Evolutionary conservation across 2,888 invertebrate genomes (phyloP), one percentile per base, ranked within the genome.

Genomic region (Cerceris ruficornis): DNA sequence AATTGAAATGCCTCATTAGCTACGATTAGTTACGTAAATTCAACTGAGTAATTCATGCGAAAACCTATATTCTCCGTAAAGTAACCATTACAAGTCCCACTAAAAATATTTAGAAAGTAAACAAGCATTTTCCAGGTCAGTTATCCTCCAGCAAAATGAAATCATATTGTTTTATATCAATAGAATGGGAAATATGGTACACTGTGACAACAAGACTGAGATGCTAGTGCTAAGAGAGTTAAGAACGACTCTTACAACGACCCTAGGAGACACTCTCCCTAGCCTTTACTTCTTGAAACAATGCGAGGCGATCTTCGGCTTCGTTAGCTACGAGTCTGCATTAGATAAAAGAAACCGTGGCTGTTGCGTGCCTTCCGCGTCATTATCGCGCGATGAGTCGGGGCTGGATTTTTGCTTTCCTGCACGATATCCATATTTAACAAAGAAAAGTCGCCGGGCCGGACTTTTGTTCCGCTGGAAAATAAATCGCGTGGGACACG

Each of bases 371-470:
- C 11, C 6, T 46, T 46, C 46, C 46, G 11, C 52, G 58, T 64
- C 54, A 57, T 67, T 75, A 67, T 68, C 17, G 67, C 57, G 15
- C 70, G 69, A 57, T 28, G 15, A 46, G 14, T 66, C 57, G 65
- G 57, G 55, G n/a, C 57, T 11, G 67, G 61, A 75, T 67, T 72
- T 72, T 72, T 72, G 43, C 46, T 46, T 46, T 46, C 46, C 11
- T 46, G 11, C 46, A 14, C 17, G 15, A n/a, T 66, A 61, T 66
- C 66, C 72, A 68, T 75, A 75, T 75, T 75, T 75, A 75, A 75
- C 75, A 75, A 75, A 72, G 72, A 67, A 67, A 75, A 72, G 72
- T 72, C 66, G n/a, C 43, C 65, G 28, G 52, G 65, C 43, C 61
- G 60, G 66, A 75, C 69, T 77, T 74, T 74, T 69, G 69, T 74